These are phyloP conservation scores for Sebastes itinus DNA, from an alignment of 2,797 vertebrate genomes.

Conservation along the genomic window DNA sequence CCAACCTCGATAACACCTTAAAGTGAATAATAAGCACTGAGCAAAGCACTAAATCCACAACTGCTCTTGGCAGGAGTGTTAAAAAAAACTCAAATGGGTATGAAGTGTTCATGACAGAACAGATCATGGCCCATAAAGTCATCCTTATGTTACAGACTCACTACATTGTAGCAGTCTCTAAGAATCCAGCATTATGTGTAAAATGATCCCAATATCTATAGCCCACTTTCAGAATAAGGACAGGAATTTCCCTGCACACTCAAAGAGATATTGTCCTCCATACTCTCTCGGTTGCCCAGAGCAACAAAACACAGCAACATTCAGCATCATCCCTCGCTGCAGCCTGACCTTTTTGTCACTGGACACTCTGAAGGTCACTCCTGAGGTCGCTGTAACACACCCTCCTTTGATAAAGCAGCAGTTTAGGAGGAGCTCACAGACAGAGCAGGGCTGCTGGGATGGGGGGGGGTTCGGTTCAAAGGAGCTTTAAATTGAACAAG, in stretches of 20 bases:
- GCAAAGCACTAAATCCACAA: neutral
- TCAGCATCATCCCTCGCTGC: neutral
- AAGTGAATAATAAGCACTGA: neutral
- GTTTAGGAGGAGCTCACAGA: neutral
- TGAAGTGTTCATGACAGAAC: neutral
- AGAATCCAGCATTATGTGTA: neutral
- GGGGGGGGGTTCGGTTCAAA: neutral
- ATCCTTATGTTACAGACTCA: neutral
- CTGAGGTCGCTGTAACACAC: slow-evolving; percentile 26
- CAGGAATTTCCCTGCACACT: slow-evolving; percentile 24
- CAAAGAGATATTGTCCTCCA: slow-evolving; percentile 25
- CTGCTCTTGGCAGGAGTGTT: neutral
- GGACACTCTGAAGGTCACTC: slow-evolving; percentile 32
- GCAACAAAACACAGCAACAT: slow-evolving; percentile 25
- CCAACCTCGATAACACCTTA: neutral
- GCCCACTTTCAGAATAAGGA: neutral
- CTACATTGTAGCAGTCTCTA: neutral
- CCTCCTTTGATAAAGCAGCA: slow-evolving; percentile 33
- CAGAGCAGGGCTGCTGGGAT: neutral
- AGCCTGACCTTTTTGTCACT: slow-evolving; percentile 32
- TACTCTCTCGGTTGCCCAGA: neutral
- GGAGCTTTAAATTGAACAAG: slow-evolving; percentile 32
- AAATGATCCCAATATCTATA: neutral
- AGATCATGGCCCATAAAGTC: neutral
- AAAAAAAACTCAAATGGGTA: neutral